These are phyloP conservation scores for Tinamus guttatus DNA, from an alignment of 2,113 vertebrate genomes.

Conservation along the genomic window DNA sequence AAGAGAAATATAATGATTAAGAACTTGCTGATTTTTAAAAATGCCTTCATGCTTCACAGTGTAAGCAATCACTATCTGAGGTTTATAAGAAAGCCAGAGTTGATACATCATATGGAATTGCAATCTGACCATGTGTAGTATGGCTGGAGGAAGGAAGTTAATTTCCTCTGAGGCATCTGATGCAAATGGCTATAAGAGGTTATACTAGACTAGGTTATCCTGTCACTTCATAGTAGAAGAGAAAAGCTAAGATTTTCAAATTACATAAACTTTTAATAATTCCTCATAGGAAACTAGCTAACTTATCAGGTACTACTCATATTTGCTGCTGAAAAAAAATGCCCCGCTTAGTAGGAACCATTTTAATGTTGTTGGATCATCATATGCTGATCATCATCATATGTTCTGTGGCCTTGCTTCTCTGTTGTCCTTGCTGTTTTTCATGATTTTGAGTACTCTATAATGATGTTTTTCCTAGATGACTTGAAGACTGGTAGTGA, in stretches of 20 bases:
- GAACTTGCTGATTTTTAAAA: background rate
- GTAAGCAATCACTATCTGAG: background rate
- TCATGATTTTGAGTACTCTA: background rate
- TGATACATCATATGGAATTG: background rate
- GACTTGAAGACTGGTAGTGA: background rate
- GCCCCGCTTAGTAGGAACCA: background rate
- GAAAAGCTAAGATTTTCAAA: background rate
- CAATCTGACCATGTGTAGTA: background rate
- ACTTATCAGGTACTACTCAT: background rate
- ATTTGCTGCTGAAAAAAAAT: background rate
- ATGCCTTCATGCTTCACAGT: background rate
- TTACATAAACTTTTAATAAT: background rate
- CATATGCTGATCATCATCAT: no score
- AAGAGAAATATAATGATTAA: background rate
- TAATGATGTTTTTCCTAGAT: background rate
- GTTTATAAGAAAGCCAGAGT: background rate
- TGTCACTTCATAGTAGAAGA: background rate
- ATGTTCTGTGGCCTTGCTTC: background rate
- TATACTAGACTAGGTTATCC: background rate
- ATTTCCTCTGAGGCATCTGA: background rate
- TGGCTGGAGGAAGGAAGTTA: background rate
- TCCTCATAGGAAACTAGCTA: background rate
- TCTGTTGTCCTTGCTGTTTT: background rate
- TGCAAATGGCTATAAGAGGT: background rate
- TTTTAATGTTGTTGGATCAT: background rate